Base-by-base conservation (phyloP, 2,797 vertebrate species). In the Pelobates cultripes region DNA sequence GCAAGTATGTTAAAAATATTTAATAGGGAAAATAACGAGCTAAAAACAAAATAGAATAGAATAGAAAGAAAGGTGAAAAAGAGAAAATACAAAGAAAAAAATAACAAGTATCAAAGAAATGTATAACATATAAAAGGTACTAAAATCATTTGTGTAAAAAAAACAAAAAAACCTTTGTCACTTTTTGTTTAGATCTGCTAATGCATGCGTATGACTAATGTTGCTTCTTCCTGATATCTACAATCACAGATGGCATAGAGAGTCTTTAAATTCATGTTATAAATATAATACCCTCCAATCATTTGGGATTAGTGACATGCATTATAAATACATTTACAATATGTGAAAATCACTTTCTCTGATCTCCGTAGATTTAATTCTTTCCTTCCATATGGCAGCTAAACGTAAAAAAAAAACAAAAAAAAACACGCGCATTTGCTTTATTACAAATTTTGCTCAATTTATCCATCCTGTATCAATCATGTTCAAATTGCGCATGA, bases 321-420 rank as follows among this genome's bases (percentile, higher is more conserved):
- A 70, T 69, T 63, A 70, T n/a, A n/a, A 60, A 75, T 75, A 75
- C 14, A 51, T 81, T 61, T 70, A 75, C 64, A 53, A 47, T 72
- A 79, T 73, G 70, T 13, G 51, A 73, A 73, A 73, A 53, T 57
- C 42, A 40, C 2, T n/a, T 47, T 68, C 43, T 70, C 79, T 44
- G 66, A 14, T 76, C 73, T 61, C 66, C 3, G 47, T 7, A 75
- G 43, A 64, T 40, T 43, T 76, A 70, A 76, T 71, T 66, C 15
- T 13, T 14, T 53, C 55, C 41, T 13, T 81, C 80, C 80, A 81
- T 81, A 75, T 77, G 80, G 55, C 60, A 70, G 61, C n/a, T 12
- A 17, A 42, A 70, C 73, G 71, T 7, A 53, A 17, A 72, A 53
- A 69, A 47, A 69, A 69, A 74, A 60, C n/a, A 13, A n/a, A n/a